Evolutionary conservation across 1,140 invertebrate species (phyloP).

Genomic region (Drosophila elegans): DNA sequence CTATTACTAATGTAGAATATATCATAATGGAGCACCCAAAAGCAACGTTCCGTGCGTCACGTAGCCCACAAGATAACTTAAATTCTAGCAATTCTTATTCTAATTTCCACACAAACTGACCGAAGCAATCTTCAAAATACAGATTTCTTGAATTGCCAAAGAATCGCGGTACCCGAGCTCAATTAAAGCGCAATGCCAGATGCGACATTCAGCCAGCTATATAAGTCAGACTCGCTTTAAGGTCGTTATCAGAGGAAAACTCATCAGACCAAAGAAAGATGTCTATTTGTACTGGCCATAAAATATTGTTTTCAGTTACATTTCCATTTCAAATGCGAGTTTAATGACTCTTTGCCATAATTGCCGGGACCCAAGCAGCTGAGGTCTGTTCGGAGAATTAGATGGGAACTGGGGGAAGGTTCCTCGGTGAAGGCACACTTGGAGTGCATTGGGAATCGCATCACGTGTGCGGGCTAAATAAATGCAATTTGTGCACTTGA

Average conservation of each 20-base stretch:
- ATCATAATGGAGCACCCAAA: not conserved
- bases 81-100: conserved; percentile 58
- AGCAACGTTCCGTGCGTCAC: conserved; percentile 14
- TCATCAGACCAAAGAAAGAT: conserved; percentile 18
- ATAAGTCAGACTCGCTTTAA: conserved; percentile 37
- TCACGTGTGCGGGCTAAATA: conserved; percentile 60
- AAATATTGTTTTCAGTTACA: conserved; percentile 44
- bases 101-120: conserved; percentile 41
- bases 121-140: conserved; percentile 24
- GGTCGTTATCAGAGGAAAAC: conserved; percentile 54
- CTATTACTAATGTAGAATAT: not conserved
- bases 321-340: conserved; percentile 62
- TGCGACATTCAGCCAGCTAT: conserved; percentile 7
- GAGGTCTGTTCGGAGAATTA: conserved; percentile 27
- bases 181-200: conserved; percentile 64
- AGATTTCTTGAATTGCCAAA: conserved; percentile 23
- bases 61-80: conserved; percentile 20
- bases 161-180: conserved; percentile 52
- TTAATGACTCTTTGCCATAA: conserved; percentile 66
- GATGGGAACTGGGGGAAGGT: conserved; percentile 2
- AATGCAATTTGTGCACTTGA: conserved; percentile 74
- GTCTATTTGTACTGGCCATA: conserved; percentile 51
- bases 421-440: conserved; percentile 7
- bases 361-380: conserved; percentile 46
- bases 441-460: conserved; percentile 35